Percentiles rank a stretch among this genome's conserved stretches.
Conservation (phyloP, 2,797 vertebrate genomes). For the Labroides dimidiatus region DNA sequence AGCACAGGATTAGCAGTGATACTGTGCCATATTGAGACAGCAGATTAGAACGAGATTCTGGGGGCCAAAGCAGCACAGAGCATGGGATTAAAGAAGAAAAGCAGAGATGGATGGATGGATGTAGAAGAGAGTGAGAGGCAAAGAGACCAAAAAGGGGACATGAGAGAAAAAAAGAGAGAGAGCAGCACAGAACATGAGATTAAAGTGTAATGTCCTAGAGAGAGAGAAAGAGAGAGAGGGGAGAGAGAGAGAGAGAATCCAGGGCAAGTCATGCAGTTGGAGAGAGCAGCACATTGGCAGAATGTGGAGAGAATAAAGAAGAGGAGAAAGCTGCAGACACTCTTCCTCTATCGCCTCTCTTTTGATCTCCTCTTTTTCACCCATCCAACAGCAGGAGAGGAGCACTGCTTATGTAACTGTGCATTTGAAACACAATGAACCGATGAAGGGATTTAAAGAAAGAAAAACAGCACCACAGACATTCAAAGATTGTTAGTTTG, state of each 20-base stretch:
- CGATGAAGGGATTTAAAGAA: background rate
- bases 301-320: constrained; percentile 76
- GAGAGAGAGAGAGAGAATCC: constrained; percentile 62
- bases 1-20: constrained; percentile 65
- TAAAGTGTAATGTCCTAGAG: constrained; percentile 79
- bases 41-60: constrained; percentile 76
- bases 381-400: constrained; percentile 62
- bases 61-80: constrained; percentile 60
- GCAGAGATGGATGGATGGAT: constrained; percentile 51
- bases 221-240: constrained; percentile 49
- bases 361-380: constrained; percentile 78
- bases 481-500: constrained; percentile 41
- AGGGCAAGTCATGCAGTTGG: constrained; percentile 72
- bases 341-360: constrained; percentile 65
- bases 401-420: constrained; percentile 71
- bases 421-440: constrained; percentile 63
- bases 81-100: constrained; percentile 75
- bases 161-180: constrained; percentile 36
- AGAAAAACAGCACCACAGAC: constrained; percentile 38
- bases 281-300: constrained; percentile 72
- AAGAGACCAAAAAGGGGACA: constrained; percentile 50
- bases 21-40: constrained; percentile 67
- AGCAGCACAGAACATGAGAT: constrained; percentile 72
- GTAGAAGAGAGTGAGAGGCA: constrained; percentile 40
- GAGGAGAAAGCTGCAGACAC: constrained; percentile 72